Conservation (phyloP, 2,113 vertebrate species). For the Colinus virginianus region DNA sequence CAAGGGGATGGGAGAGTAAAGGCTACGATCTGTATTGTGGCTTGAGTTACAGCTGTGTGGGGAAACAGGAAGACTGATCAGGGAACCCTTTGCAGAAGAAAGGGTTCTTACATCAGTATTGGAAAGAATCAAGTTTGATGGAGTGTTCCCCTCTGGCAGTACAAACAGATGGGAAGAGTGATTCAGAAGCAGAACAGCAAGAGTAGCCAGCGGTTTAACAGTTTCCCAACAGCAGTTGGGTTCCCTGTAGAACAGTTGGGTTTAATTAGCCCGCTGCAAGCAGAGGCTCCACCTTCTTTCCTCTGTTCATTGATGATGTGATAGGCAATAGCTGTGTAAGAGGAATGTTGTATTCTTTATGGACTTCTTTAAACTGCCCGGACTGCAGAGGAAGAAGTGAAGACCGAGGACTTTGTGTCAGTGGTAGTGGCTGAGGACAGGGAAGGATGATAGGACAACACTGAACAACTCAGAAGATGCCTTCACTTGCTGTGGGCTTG, state of each 20-base stretch:
- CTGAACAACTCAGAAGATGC: not conserved
- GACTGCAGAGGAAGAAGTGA: not conserved
- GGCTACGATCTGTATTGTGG: not conserved
- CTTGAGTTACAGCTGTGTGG: not conserved
- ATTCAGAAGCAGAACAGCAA: not conserved
- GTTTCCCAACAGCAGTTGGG: not conserved
- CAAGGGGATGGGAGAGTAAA: not conserved
- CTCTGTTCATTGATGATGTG: not conserved
- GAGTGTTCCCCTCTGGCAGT: not conserved
- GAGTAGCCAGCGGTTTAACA: not conserved
- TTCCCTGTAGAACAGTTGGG: not conserved
- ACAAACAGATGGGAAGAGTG: not conserved
- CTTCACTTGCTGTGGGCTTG: not conserved
- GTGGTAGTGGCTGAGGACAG: not conserved
- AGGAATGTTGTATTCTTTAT: not conserved
- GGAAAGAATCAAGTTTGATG: not conserved
- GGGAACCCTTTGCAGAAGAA: not conserved
- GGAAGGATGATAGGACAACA: not conserved
- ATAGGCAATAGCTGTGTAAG: not conserved
- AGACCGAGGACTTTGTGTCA: not conserved
- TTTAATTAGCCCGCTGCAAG: not conserved
- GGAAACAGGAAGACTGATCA: constrained; percentile 12
- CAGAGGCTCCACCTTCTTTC: not conserved
- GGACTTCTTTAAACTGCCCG: not conserved
- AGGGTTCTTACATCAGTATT: not conserved